Evolutionary conservation across 2,113 vertebrate genomes (phyloP), one percentile per base, ranked within the genome.

Genomic region (Athene noctua): DNA sequence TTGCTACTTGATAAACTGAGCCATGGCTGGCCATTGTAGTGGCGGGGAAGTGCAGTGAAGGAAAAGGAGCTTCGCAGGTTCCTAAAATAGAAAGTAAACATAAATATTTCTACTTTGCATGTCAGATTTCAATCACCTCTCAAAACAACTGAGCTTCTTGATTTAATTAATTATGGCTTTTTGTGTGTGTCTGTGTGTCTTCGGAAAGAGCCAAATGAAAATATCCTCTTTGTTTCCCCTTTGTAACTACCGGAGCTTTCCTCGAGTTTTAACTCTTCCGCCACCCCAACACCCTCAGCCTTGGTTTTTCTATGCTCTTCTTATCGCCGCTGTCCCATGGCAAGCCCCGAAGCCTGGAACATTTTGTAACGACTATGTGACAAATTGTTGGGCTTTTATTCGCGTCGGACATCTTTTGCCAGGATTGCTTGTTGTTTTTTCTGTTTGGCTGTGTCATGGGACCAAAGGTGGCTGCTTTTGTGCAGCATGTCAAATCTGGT

Each of bases 401-500:
- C 96, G 26, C 70, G 17, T 95, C 34, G 90, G 97, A 98, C 98
- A 98, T 98, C 98, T 98, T 97, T 98, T 98, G 98, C 98, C 98
- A 98, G 97, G 89, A 96, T 97, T 96, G 97, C 98, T 98, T 98
- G 98, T 98, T 98, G 98, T 98, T 97, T 98, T 97, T 98, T 98
- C 97, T 98, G 95, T 98, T 98, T 97, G 98, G 97, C 98, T 98
- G 98, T 98, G 98, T 99, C 98, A 94, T 98, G 98, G 98, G 98
- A 99, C 98, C 98, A 98, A 99, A 98, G 98, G 99, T 99, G 99
- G 98, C 98, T 98, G 98, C 98, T 98, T 99, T 99, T 99, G 98
- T 99, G 98, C 98, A 97, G 98, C 98, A 99, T 99, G 99, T 99
- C 99, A 99, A 99, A 99, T 98, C 98, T 99, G 98, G 98, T 99